Evolutionary conservation across 1,140 invertebrate genomes (phyloP).

Genomic region (Diuraphis noxia): DNA sequence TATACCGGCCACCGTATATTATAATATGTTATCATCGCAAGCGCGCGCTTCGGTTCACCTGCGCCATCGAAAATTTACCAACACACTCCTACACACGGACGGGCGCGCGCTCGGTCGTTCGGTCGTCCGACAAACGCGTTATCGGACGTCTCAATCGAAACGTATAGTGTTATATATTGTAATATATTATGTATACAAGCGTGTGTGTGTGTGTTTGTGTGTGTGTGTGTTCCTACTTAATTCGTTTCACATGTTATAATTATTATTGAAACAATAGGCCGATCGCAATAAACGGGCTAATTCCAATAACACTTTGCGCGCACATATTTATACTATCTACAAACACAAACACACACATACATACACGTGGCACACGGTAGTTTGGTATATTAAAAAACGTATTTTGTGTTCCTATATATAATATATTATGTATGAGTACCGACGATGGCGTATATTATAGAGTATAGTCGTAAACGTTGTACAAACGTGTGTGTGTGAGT

Average conservation of each 20-base stretch:
- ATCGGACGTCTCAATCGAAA: conserved; percentile 52
- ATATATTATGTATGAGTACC: not conserved
- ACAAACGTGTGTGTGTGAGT: not conserved
- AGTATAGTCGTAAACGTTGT: not conserved
- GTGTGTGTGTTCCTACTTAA: not conserved
- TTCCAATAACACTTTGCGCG: conserved; percentile 19
- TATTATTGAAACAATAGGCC: conserved; percentile 44
- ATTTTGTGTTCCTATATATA: not conserved
- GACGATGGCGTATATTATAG: not conserved
- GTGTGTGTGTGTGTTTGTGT: too few species aligned
- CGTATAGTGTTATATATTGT: too few species aligned
- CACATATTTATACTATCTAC: not conserved
- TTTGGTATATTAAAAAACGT: not conserved
- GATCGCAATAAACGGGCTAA: conserved; percentile 15
- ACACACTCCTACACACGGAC: conserved; percentile 30
- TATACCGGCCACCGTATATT: not conserved
- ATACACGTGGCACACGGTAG: not conserved
- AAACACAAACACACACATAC: not conserved
- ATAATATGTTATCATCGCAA: not conserved
- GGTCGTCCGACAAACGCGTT: conserved; percentile 33
- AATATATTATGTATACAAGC: not conserved
- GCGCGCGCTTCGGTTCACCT: conserved; percentile 43
- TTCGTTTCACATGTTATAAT: conserved; percentile 38
- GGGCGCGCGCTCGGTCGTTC: not conserved
- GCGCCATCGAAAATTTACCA: not conserved